These are phyloP conservation scores for Torymus auratus DNA, from an alignment of 2,888 invertebrate species.

Conservation along the genomic window DNA sequence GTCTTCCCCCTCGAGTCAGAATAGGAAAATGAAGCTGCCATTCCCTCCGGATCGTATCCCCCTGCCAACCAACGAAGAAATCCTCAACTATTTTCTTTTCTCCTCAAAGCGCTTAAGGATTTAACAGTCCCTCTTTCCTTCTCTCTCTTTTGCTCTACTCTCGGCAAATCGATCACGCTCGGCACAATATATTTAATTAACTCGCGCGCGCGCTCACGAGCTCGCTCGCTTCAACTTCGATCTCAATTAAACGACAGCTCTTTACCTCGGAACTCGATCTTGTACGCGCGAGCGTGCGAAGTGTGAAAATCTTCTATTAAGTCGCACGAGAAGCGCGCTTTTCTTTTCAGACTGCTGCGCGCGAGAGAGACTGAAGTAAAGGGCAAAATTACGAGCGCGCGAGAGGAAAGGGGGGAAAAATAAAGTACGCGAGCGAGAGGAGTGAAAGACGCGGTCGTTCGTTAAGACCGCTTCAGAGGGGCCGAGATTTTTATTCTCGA, in stretches of 20 bases:
- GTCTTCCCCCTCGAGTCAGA: too few species aligned
- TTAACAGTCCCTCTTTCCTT: neutral
- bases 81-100: neutral
- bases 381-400: too few species aligned
- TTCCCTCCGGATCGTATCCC: too few species aligned
- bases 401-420: conserved; percentile 3
- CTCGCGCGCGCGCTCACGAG: neutral
- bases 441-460: conserved; percentile 51
- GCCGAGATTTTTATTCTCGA: too few species aligned
- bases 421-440: conserved; percentile 27
- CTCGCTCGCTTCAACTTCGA: neutral
- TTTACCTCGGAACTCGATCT: neutral
- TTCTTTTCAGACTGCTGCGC: too few species aligned
- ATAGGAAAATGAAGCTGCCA: too few species aligned
- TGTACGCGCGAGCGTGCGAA: neutral
- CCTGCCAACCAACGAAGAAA: too few species aligned
- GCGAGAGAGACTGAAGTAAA: too few species aligned
- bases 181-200: conserved; percentile 4
- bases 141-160: neutral
- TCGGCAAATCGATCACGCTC: neutral
- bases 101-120: too few species aligned
- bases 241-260: conserved; percentile 42
- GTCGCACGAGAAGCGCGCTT: conserved; percentile 21
- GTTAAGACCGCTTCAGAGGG: conserved; percentile 44
- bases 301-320: conserved; percentile 27